Base-by-base conservation (phyloP, 1,140 invertebrate genomes). In the Brachionus sp. region DNA sequence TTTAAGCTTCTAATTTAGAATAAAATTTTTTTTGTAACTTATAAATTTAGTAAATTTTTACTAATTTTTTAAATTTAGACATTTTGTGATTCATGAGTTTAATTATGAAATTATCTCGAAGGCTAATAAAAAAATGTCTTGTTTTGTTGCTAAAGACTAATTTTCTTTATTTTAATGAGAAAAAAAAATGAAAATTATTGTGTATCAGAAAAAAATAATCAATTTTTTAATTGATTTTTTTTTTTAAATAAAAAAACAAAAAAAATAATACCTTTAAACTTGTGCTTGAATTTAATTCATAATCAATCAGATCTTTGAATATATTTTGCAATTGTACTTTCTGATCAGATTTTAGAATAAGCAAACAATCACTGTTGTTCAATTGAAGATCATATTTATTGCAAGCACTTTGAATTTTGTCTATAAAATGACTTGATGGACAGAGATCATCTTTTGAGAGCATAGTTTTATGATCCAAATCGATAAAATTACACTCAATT, bases 291-390 rank as follows among this genome's bases (percentile, higher is more conserved):
- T 46, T 46, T 9, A 25, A 5, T 12, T 75, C 39, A 35, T 75
- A 75, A 29, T 75, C 44, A 6, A 75, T 75, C 19, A 75, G 29
- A 29, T 46, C 23, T 46, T 75, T 75, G 29, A 75, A 75, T 25
- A 75, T 75, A 0, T 29, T 1, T 19, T 75, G 37, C n/a, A 75
- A 75, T 46, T 75, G 42, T 1, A 75, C 46, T 39, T 75, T 75
- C 29, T 70, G 66, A 3, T 70, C 66, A 7, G 16, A 2, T 0
- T 12, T 7, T 7, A 70, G 66, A 2, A 19, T 5, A 10, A 39
- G 12, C 9, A 70, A 9, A 23, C 33, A 39, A 12, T 70, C 66
- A 46, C 19, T 13, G 23, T 75, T 75, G 39, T 75, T 75, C 39
- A 75, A 35, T 44, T 75, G 10, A 13, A 75, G 25, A 12, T 75